Base-by-base conservation (phyloP, 2,113 vertebrate genomes). In the Corythoichthys haematopterus region DNA sequence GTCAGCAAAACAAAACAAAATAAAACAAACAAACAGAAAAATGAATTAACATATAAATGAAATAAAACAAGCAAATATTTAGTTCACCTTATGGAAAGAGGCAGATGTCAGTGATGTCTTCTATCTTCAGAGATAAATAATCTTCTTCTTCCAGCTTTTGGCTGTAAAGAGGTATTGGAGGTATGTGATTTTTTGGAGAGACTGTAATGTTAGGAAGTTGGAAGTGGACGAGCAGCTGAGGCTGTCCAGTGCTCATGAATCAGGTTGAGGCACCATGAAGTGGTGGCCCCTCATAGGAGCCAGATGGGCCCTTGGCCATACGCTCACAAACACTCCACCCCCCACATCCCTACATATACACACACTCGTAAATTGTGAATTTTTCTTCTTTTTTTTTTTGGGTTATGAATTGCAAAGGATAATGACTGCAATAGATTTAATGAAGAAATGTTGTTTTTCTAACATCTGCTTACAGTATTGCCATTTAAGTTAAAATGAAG, bases 201-300 rank as follows among this genome's bases (percentile, higher is more conserved):
- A 81, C 78, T 77, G 85, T 68, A 80, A 80, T 83, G 83, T 78
- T 43, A 74, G 82, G 79, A 81, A 52, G 38, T 71, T 76, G 73
- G 74, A 82, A 83, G 85, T 82, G 81, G 79, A 80, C 82, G 50
- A 87, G 82, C 88, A 90, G 88, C 88, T 90, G 88, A 88, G 72
- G 81, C 78, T 77, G 84, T 84, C 81, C 74, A 73, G 81, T 53
- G 36, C 46, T 81, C 84, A 88, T 87, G 87, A 88, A 90, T 88
- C 88, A 88, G 84, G 64, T 70, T 83, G 88, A 88, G 77, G 80
- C 80, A 88, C 83, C 87, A 82, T 88, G 87, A 88, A 85, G 85
- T 67, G 50, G 75, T 59, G 76, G 80, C 35, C 79, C 80, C 78
- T 88, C 84, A 88, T 80, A 76, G 70, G 78, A 88, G 82, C 82